Evolutionary conservation across 2,888 invertebrate species (phyloP), one percentile per base, ranked within the genome.

Genomic region (Himalopsyche japonica): DNA sequence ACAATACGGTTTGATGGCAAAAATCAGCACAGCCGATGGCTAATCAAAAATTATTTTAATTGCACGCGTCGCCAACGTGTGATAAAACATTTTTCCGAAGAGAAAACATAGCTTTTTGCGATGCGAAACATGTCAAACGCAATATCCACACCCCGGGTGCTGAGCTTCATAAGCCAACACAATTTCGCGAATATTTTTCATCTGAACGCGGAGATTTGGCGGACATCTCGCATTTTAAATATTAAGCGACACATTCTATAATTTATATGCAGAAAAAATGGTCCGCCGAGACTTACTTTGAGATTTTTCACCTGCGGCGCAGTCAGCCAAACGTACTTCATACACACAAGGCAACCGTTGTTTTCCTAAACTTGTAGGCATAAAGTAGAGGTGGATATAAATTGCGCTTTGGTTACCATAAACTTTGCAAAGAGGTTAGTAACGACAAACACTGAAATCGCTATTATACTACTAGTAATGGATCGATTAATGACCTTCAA

Each of bases 271-370:
- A 12, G 30, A 47, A 78, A 85, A 85, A 77, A 81, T 78, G 80
- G 57, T 8, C 32, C 30, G 24, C 20, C 30, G 32, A 85, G 88
- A 89, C 92, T 91, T 90, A 92, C 92, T 85, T 91, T 90, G 89
- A 89, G 90, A 90, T 87, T 91, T 90, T 90, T 91, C 91, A 91
- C 91, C 92, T 92, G 92, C 93, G 93, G 93, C 93, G 93, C 93
- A 93, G 93, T 93, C 93, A 92, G 92, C 92, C 92, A 92, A 93
- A 93, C 92, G 91, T 92, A 92, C 93, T 92, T 90, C 92, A 91
- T 91, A 91, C 92, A 93, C 93, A 90, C 90, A 88, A 91, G 91
- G 91, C 91, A 90, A 91, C 92, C 92, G 92, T 92, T 92, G 92
- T 92, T 92, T 92, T 92, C 91, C 90, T 89, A 91, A 92, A 76